These are phyloP conservation scores for Athalia rosae DNA, from an alignment of 2,888 invertebrate species.

Conservation along the genomic window DNA sequence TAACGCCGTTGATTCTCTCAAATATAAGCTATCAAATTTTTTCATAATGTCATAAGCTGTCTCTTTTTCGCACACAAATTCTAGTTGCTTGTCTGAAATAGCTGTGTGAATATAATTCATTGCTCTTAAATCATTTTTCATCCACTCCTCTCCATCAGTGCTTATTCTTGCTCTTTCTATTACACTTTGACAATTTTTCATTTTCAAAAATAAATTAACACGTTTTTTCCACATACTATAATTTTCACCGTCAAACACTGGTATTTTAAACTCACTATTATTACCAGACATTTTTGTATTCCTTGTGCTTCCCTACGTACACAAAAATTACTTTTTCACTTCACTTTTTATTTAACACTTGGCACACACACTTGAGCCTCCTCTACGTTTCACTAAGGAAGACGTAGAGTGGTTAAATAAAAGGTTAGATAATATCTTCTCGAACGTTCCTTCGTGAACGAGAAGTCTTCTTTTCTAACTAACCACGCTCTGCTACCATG, in stretches of 20 bases:
- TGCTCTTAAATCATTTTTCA: conserved; percentile 53
- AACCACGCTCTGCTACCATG: conserved; percentile 50
- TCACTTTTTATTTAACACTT: neutral
- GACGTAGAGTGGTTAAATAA: too few species aligned
- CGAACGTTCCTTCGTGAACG: conserved; percentile 5
- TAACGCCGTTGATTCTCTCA: conserved; percentile 54
- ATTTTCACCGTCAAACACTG: conserved; percentile 54
- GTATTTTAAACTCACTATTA: conserved; percentile 48
- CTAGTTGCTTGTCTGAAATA: conserved; percentile 49
- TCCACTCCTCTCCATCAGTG: conserved; percentile 49
- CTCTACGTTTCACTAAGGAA: too few species aligned
- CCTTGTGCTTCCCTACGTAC: conserved; percentile 18
- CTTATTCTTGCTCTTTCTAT: conserved; percentile 40
- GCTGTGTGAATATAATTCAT: conserved; percentile 52
- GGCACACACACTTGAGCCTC: conserved; percentile 1
- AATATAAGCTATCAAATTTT: conserved; percentile 55
- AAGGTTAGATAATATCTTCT: too few species aligned
- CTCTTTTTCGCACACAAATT: conserved; percentile 50
- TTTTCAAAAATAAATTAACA: conserved; percentile 51
- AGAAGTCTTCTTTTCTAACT: too few species aligned
- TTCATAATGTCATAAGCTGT: conserved; percentile 55
- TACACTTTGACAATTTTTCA: conserved; percentile 51
- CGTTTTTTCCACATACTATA: conserved; percentile 56
- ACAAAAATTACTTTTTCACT: neutral
- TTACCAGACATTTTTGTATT: neutral